Evolutionary conservation across 2,888 invertebrate species (phyloP).

Genomic region (Athripsodes cinereus): DNA sequence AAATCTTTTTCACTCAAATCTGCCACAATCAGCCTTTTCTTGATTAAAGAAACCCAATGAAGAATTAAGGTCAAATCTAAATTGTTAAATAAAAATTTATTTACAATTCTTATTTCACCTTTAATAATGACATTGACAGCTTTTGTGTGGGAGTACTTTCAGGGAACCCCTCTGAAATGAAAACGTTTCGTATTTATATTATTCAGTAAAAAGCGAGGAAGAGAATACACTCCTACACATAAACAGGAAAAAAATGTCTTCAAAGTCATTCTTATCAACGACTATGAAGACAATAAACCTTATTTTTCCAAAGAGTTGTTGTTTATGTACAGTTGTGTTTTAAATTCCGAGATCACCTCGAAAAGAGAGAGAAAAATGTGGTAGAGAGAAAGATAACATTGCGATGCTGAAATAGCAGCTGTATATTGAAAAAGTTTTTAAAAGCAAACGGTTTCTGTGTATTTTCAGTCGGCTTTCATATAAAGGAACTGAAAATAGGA

Average conservation of each 20-base stretch:
- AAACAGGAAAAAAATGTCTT: not conserved
- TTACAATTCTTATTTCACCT: not conserved
- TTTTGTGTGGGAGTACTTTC: not conserved
- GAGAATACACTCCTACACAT: not conserved
- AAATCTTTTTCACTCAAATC: too few species aligned
- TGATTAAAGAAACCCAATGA: too few species aligned
- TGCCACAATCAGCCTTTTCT: too few species aligned
- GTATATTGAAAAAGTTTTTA: constrained; percentile 27
- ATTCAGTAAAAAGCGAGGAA: not conserved
- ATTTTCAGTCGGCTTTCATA: constrained; percentile 7
- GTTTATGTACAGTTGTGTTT: not conserved
- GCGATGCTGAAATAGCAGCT: constrained; percentile 15
- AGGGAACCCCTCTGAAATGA: not conserved
- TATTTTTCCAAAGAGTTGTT: not conserved
- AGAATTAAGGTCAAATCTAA: too few species aligned
- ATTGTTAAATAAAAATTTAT: too few species aligned
- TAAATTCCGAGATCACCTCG: not conserved
- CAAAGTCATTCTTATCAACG: not conserved
- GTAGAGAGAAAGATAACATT: not conserved
- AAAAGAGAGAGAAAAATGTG: not conserved
- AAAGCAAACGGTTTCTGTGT: constrained; percentile 19
- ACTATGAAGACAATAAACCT: not conserved
- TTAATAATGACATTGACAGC: not conserved
- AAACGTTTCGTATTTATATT: not conserved
- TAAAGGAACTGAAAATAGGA: constrained; percentile 12